phyloP scores from a whole-genome alignment of 2,888 invertebrate species.

The Oligia fasciuncula region DNA sequence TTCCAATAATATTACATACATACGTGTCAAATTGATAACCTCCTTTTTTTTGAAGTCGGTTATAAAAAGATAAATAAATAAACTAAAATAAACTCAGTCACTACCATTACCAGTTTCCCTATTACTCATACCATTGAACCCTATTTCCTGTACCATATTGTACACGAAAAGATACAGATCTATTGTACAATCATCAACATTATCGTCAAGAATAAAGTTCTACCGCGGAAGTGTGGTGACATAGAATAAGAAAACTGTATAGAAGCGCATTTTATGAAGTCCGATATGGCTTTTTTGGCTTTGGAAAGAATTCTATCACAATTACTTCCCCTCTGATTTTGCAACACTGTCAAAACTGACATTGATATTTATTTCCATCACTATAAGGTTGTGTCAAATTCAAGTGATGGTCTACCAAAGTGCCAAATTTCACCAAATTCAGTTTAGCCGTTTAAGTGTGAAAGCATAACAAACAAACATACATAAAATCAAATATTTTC shows the following conservation, averaged over 20 bases:
- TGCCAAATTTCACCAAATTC: too few species aligned
- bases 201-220: constrained; percentile 44
- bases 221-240: constrained; percentile 39
- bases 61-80: too few species aligned
- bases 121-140: constrained; percentile 33
- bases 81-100: too few species aligned
- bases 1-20: too few species aligned
- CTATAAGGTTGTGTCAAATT: too few species aligned
- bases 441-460: too few species aligned
- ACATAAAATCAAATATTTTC: too few species aligned
- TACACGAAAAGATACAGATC: constrained; percentile 34
- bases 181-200: constrained; percentile 37
- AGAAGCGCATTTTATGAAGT: neutral
- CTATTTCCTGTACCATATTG: constrained; percentile 48
- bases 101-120: neutral
- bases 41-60: too few species aligned
- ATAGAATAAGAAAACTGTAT: neutral
- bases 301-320: neutral
- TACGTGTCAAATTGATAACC: too few species aligned
- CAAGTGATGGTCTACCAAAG: too few species aligned
- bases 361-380: neutral
- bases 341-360: neutral
- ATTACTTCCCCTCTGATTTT: neutral
- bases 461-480: too few species aligned
- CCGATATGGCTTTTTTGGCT: neutral